Evolutionary conservation across 2,888 invertebrate genomes (phyloP).

Genomic region (Caenorhabditis japonica): DNA sequence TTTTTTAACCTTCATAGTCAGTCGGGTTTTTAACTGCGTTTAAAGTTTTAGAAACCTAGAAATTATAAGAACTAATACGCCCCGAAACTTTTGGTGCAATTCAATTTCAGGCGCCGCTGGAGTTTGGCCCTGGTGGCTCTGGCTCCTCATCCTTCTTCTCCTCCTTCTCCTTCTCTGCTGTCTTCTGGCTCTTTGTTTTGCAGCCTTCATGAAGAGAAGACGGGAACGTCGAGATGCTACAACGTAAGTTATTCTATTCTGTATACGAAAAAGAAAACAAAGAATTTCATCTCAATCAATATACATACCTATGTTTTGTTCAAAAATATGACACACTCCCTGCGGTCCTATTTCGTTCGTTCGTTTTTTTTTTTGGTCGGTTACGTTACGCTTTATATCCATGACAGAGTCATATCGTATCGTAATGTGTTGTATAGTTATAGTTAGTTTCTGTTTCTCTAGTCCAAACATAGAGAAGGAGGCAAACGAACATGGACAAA

Average conservation of each 20-base stretch:
- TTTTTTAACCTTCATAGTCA: too few species aligned
- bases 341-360: too few species aligned
- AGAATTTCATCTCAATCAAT: not conserved
- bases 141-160: slow-evolving; percentile 66
- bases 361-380: slow-evolving; percentile 4
- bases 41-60: too few species aligned
- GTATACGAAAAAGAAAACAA: slow-evolving; percentile 21
- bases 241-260: slow-evolving; percentile 23
- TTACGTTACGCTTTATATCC: too few species aligned
- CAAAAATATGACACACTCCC: slow-evolving; percentile 10
- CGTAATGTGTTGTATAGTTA: slow-evolving; percentile 31
- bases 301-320: not conserved
- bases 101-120: slow-evolving; percentile 38
- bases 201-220: slow-evolving; percentile 37
- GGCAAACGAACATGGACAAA: slow-evolving; percentile 30
- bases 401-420: too few species aligned
- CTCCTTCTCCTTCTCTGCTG: slow-evolving; percentile 66
- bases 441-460: slow-evolving; percentile 43
- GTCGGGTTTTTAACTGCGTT: too few species aligned
- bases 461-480: slow-evolving; percentile 30
- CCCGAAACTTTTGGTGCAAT: too few species aligned
- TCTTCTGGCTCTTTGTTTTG: slow-evolving; percentile 59
- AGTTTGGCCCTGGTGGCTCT: slow-evolving; percentile 69
- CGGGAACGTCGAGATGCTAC: slow-evolving; percentile 29
- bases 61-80: too few species aligned